Base-by-base conservation (phyloP, 2,888 invertebrate species). In the Nephrocerus scutellatus region DNA sequence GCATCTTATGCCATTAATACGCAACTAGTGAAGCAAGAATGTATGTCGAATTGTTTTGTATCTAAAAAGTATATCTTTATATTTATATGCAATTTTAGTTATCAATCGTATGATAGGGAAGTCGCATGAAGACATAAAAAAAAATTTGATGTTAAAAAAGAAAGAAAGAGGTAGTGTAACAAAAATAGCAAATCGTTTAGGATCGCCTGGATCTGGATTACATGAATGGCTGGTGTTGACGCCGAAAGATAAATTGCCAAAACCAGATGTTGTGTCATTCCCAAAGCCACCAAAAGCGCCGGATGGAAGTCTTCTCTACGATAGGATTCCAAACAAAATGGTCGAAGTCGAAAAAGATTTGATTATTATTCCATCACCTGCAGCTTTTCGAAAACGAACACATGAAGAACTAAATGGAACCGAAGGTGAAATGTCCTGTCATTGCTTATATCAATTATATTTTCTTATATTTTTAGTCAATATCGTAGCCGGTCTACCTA, bases 241-340 rank as follows among this genome's bases (percentile, higher is more conserved):
- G 46, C 66, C 68, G 35, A 68, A 67, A 59, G 69, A 69, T 48
- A 76, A 80, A 70, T 76, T 89, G 71, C 90, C 90, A 48, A 76
- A 77, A 70, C 87, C 88, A 23, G 79, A 79, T 52, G 79, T 82
- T 61, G 79, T 85, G 51, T 85, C 84, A 57, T 92, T 88, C 71
- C 91, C 91, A 37, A 85, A 87, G 68, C 91, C 91, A 49, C 90
- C 90, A 31, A 89, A 88, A 70, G 90, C 84, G 43, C 83, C 70
- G 74, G 86, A 91, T 67, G 91, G 90, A 55, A 88, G 88, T 68
- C 73, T 91, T 49, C 64, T 90, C 52, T 90, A 90, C 66, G 90
- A 90, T 63, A 78, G 86, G 57, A 82, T 90, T 56, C 79, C 84
- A 49, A 88, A 87, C 55, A 87, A 88, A 70, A 48, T 57, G 24